phyloP scores from a whole-genome alignment of 1,140 invertebrate genomes.

The Ceratoteleas bidentatus region DNA sequence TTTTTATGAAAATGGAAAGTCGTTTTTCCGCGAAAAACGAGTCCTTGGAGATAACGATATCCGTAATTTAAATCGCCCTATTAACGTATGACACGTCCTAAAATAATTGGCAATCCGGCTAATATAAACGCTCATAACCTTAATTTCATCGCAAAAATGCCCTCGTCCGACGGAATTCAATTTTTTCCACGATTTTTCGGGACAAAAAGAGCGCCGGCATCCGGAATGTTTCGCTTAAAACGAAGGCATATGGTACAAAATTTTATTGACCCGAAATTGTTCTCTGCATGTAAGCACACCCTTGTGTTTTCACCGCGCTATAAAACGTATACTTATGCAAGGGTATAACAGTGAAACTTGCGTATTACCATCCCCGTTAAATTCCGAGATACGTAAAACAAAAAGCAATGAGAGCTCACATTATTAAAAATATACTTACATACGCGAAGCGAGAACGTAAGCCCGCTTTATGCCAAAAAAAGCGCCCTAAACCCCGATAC shows the following conservation, averaged over 20 bases:
- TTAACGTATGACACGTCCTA: too few species aligned
- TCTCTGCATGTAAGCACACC: constrained; percentile 43
- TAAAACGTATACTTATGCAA: constrained; percentile 56
- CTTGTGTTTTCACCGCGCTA: constrained; percentile 54
- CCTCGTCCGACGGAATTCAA: neutral
- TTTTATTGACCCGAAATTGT: constrained; percentile 60
- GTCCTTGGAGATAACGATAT: too few species aligned
- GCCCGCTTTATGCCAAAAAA: constrained; percentile 53
- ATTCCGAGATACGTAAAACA: constrained; percentile 49
- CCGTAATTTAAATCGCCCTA: too few species aligned
- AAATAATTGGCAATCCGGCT: too few species aligned
- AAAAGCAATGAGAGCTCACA: constrained; percentile 40
- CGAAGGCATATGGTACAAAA: constrained; percentile 33
- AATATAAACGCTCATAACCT: too few species aligned
- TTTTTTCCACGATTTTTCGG: neutral
- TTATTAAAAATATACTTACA: constrained; percentile 61
- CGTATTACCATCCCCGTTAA: constrained; percentile 51
- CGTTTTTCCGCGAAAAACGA: too few species aligned
- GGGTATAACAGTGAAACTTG: constrained; percentile 53
- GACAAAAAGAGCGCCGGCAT: neutral
- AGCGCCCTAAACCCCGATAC: constrained; percentile 45
- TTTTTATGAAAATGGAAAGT: too few species aligned
- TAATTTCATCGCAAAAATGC: too few species aligned
- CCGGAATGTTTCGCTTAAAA: constrained; percentile 20
- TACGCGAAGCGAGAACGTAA: constrained; percentile 32